A percentile compares a stretch with the other conserved stretches of the same genome.
Evolutionary conservation across 2,113 vertebrate species (phyloP).

Genomic region (Gadus chalcogrammus): DNA sequence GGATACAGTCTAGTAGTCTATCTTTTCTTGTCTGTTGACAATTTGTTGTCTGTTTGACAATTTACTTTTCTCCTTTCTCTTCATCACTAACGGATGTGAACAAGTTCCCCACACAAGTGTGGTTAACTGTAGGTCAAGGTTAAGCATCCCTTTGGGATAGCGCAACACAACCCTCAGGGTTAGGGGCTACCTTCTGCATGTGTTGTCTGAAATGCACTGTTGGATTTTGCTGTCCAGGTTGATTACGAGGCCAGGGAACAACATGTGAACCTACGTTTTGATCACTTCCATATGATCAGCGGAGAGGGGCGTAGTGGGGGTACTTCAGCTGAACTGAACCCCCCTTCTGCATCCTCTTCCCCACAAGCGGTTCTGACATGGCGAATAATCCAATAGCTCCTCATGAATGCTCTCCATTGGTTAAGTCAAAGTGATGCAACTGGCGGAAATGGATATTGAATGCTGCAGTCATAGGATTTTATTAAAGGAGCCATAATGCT

Average conservation of each 20-base stretch:
- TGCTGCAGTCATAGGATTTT: slow-evolving; percentile 1
- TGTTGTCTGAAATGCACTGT: slow-evolving; percentile 40
- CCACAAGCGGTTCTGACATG: slow-evolving; percentile 57
- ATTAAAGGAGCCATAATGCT: no score
- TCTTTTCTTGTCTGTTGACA: background rate
- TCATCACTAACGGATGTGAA: background rate
- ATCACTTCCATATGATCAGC: slow-evolving; percentile 64
- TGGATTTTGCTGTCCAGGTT: slow-evolving; percentile 57
- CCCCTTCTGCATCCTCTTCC: slow-evolving; percentile 45
- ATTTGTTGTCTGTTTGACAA: background rate
- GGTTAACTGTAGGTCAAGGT: slow-evolving; percentile 41
- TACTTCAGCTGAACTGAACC: slow-evolving; percentile 44
- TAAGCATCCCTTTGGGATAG: slow-evolving; percentile 41
- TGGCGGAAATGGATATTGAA: slow-evolving; percentile 14
- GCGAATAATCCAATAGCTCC: slow-evolving; percentile 61
- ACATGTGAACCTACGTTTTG: slow-evolving; percentile 64
- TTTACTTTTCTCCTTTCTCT: background rate
- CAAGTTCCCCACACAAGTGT: slow-evolving; percentile 12
- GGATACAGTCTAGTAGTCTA: slow-evolving; percentile 16
- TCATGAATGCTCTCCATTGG: slow-evolving; percentile 48
- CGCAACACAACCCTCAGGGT: slow-evolving; percentile 23
- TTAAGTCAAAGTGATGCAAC: slow-evolving; percentile 25
- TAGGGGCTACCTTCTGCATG: slow-evolving; percentile 20
- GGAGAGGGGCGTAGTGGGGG: background rate
- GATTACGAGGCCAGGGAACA: slow-evolving; percentile 56